Percentiles rank a stretch among this genome's conserved stretches.
Conservation (phyloP, 2,888 invertebrate genomes). For the Thymelicus sylvestris region DNA sequence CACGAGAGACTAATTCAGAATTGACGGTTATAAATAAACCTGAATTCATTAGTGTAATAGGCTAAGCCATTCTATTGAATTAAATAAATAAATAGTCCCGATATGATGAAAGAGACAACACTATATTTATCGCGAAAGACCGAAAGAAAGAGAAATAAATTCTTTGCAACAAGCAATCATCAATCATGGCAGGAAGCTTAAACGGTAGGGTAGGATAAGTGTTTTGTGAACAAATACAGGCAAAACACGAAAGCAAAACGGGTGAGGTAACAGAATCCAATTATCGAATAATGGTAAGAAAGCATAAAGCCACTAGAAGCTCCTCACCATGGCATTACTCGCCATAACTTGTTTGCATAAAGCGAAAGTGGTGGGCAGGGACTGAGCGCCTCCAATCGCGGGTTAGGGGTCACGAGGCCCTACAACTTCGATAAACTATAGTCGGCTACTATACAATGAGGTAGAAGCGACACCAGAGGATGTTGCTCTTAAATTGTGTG, state of each 20-base stretch:
- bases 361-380: constrained; percentile 10
- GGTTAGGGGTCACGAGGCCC: neutral
- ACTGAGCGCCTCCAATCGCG: constrained; percentile 3
- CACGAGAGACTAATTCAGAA: too few relatives aligned
- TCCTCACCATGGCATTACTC: constrained; percentile 23
- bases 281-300: constrained; percentile 1
- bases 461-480: too few relatives aligned
- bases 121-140: too few relatives aligned
- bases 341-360: constrained; percentile 34
- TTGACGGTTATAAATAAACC: too few relatives aligned
- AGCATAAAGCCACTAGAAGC: neutral
- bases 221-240: neutral
- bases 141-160: too few relatives aligned
- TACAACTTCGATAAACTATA: neutral
- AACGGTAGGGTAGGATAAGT: neutral
- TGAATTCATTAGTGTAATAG: too few relatives aligned
- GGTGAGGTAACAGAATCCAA: neutral
- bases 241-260: neutral
- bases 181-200: neutral
- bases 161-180: too few relatives aligned
- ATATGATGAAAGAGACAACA: too few relatives aligned
- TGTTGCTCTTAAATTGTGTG: too few relatives aligned
- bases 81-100: too few relatives aligned
- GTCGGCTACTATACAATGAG: neutral
- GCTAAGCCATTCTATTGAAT: too few relatives aligned